Conservation (phyloP, 1,140 invertebrate species). For the Drosophila quadrilineata region DNA sequence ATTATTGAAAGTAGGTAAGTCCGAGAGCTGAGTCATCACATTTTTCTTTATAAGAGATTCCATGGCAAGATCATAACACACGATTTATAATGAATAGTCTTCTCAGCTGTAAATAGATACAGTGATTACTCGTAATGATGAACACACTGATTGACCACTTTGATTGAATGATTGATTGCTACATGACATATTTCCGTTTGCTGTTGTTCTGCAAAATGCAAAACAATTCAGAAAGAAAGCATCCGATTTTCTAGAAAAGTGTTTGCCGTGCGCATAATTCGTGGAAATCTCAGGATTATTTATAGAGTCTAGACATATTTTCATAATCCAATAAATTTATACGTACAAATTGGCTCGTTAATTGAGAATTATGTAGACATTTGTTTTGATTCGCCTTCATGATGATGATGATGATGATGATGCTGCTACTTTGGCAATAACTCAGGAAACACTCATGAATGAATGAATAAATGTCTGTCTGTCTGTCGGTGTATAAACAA, state of each 20-base stretch:
- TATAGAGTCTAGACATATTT: slow-evolving; percentile 33
- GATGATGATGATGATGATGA: too few relatives aligned
- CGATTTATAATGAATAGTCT: too few relatives aligned
- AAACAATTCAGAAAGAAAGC: too few relatives aligned
- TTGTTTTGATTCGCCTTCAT: slow-evolving; percentile 54
- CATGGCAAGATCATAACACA: slow-evolving; percentile 19
- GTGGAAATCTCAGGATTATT: slow-evolving; percentile 32
- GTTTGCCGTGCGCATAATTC: slow-evolving; percentile 35
- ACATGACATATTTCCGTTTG: too few relatives aligned
- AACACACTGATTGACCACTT: neutral
- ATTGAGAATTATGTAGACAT: slow-evolving; percentile 54
- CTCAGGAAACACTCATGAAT: slow-evolving; percentile 40
- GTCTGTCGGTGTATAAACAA: slow-evolving; percentile 23
- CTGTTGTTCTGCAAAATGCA: too few relatives aligned
- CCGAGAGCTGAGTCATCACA: slow-evolving; percentile 37
- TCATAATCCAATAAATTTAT: slow-evolving; percentile 58
- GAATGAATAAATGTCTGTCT: slow-evolving; percentile 29
- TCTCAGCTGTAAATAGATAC: neutral
- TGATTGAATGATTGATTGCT: too few relatives aligned
- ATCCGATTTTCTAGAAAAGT: neutral
- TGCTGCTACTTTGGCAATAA: too few relatives aligned
- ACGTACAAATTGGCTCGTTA: slow-evolving; percentile 50
- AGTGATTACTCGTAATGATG: neutral
- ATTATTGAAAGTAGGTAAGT: slow-evolving; percentile 71
- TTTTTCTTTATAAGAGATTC: slow-evolving; percentile 15